Conservation (phyloP, 2,113 vertebrate genomes). For the Eulemur rufifrons region DNA sequence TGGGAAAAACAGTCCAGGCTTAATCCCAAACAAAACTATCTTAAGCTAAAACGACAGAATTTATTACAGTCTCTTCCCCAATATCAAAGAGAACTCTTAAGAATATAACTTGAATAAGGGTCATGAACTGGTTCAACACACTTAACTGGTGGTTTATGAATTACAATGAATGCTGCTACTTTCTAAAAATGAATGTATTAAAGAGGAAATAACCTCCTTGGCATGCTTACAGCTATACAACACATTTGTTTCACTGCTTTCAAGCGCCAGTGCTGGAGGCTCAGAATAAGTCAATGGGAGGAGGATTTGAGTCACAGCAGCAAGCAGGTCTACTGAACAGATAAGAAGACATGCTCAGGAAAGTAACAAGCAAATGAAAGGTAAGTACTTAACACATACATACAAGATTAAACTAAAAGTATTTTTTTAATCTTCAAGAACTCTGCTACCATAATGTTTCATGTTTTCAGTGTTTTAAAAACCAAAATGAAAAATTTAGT, state of each 20-base stretch:
- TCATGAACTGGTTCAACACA: slow-evolving; percentile 23
- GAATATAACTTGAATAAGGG: slow-evolving; percentile 12
- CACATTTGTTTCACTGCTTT: slow-evolving; percentile 63
- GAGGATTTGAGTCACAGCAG: slow-evolving; percentile 50
- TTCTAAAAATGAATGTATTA: slow-evolving; percentile 40
- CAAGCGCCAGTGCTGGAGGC: slow-evolving; percentile 52
- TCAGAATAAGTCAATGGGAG: slow-evolving; percentile 64
- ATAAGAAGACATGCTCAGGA: background rate
- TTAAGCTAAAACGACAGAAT: slow-evolving; percentile 22
- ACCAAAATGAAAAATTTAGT: slow-evolving; percentile 46
- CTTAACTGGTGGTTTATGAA: slow-evolving; percentile 38
- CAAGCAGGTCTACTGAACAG: slow-evolving; percentile 15
- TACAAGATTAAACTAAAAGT: background rate
- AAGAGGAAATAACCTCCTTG: slow-evolving; percentile 73
- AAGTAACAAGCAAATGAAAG: background rate
- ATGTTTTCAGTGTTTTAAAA: slow-evolving; percentile 46
- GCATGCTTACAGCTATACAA: slow-evolving; percentile 66
- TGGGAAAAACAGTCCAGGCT: slow-evolving; percentile 15
- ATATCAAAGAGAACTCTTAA: slow-evolving; percentile 47
- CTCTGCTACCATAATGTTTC: slow-evolving; percentile 7
- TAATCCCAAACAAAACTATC: slow-evolving; percentile 47
- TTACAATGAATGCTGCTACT: background rate
- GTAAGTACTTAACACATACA: slow-evolving; percentile 12
- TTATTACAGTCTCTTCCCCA: background rate
- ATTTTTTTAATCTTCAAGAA: slow-evolving; percentile 41